phyloP scores from a whole-genome alignment of 1,140 invertebrate genomes.

The Saccostrea echinata region DNA sequence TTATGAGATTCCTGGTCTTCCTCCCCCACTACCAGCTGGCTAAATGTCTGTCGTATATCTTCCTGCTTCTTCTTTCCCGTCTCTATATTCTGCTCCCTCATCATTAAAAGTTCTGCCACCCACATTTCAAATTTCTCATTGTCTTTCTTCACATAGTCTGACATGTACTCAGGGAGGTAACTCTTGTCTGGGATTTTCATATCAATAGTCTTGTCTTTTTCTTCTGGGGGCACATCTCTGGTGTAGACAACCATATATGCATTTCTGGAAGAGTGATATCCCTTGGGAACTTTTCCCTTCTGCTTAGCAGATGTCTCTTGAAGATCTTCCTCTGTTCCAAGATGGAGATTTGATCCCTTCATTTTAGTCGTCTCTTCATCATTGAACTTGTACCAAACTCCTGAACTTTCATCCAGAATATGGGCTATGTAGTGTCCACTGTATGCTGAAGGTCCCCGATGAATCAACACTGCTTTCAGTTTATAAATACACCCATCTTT shows the following conservation, averaged over 20 bases:
- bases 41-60: slow-evolving; percentile 69
- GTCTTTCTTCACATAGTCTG: slow-evolving; percentile 77
- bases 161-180: slow-evolving; percentile 65
- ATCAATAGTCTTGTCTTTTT: slow-evolving; percentile 18
- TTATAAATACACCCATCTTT: slow-evolving; percentile 81
- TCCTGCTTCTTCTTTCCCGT: slow-evolving; percentile 78
- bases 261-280: slow-evolving; percentile 80
- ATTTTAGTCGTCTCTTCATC: slow-evolving; percentile 86
- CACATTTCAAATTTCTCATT: slow-evolving; percentile 80
- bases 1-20: slow-evolving; percentile 22
- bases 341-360: slow-evolving; percentile 82
- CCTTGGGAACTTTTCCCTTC: slow-evolving; percentile 76
- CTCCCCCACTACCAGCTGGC: slow-evolving; percentile 56
- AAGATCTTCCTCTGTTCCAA: slow-evolving; percentile 81
- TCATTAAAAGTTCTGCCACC: slow-evolving; percentile 73
- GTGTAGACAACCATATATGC: slow-evolving; percentile 87
- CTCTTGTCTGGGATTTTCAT: slow-evolving; percentile 39
- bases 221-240: background rate
- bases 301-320: slow-evolving; percentile 60
- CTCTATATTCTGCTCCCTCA: slow-evolving; percentile 81
- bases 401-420: slow-evolving; percentile 82
- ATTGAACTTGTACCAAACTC: slow-evolving; percentile 86
- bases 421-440: slow-evolving; percentile 88
- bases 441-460: slow-evolving; percentile 85
- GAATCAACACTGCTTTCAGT: slow-evolving; percentile 86